Base-by-base conservation (phyloP, 2,888 invertebrate species). In the Autographa pulchrina region DNA sequence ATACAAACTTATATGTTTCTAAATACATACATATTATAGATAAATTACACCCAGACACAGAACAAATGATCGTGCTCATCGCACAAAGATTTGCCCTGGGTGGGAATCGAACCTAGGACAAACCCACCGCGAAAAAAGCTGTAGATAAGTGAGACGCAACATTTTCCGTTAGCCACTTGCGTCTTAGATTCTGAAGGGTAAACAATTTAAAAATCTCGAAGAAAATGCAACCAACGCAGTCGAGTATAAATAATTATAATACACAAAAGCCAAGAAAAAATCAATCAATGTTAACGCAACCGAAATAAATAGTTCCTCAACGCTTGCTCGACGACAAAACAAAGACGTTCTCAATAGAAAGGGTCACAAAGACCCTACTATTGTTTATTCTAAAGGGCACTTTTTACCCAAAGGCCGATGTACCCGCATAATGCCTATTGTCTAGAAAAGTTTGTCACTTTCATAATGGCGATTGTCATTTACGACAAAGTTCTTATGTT, bases 351-450 rank as follows among this genome's bases (percentile, higher is more conserved):
- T 63, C 35, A 74, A 75, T 58, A 80, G 74, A 76, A 84, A 82
- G 80, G 83, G 82, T 80, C 82, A 80, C 78, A 84, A 78, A 78
- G 72, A 66, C 74, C 63, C 68, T 62, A 74, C 74, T 76, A 82
- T 83, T 84, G 82, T 76, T 74, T 64, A 63, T 66, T 67, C 67
- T 73, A 80, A 83, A 85, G 86, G 78, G 84, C 78, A 74, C 82
- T 84, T 85, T 85, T 86, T 84, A 77, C 79, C 72, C 65, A 78
- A 84, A 86, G 88, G 86, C 85, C 87, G 81, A 83, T 75, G 85
- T 81, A 70, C 87, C 77, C 72, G 72, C 77, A 89, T 85, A 87
- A 87, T 86, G 65, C 80, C 83, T 80, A 86, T 88, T 87, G 86
- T 89, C 81, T 84, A 70, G 75, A 76, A 74, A 77, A 78, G 66